A percentile compares a stretch with the other conserved stretches of the same genome.
phyloP scores from a whole-genome alignment of 64 coral and sea anemone species.

The Pachyseris speciosa region DNA sequence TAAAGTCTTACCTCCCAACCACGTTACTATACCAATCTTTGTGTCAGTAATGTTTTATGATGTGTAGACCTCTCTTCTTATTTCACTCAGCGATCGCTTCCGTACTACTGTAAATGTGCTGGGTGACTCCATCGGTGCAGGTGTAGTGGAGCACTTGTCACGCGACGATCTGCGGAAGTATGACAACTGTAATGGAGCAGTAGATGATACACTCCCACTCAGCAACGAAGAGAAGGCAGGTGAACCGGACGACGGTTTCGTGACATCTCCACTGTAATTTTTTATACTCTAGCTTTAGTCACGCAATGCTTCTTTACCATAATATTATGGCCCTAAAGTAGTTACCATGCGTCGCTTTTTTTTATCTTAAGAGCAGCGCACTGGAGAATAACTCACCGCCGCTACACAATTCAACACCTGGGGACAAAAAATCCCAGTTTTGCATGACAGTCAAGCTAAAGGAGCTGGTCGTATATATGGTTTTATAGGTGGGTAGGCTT shows the following conservation, averaged over 20 bases:
- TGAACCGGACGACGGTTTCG: not conserved
- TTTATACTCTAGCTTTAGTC: not conserved
- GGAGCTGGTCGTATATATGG: too few species aligned
- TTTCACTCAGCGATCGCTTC: constrained; percentile 71
- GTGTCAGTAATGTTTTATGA: not conserved
- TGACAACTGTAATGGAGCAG: not conserved
- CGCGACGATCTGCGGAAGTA: constrained; percentile 52
- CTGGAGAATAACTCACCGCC: too few species aligned
- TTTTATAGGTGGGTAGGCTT: too few species aligned
- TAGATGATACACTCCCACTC: not conserved
- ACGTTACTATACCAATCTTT: not conserved
- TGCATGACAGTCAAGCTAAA: too few species aligned
- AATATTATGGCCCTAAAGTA: too few species aligned
- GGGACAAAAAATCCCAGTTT: too few species aligned
- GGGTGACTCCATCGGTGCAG: constrained; percentile 77
- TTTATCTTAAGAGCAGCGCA: too few species aligned
- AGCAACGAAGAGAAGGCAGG: not conserved
- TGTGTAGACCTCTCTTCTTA: not conserved
- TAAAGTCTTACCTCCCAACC: too few species aligned
- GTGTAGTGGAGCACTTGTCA: constrained; percentile 78
- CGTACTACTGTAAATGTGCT: constrained; percentile 78
- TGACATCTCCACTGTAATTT: not conserved
- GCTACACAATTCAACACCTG: too few species aligned
- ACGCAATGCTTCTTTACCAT: too few species aligned
- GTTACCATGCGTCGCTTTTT: too few species aligned